Conservation (phyloP, 2,113 vertebrate species). For the Micronycteris hirsuta region DNA sequence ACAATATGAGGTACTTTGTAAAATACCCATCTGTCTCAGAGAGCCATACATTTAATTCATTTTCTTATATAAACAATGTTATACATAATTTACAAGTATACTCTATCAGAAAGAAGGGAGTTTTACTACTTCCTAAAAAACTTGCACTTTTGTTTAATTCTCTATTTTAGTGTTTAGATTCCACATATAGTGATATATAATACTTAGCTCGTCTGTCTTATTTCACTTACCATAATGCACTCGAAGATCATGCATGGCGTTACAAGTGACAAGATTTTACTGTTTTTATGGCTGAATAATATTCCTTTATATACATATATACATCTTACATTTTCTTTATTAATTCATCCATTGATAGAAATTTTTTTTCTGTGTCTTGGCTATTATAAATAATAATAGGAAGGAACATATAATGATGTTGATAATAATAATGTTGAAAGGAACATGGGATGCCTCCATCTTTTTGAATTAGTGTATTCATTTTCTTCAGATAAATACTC, state of each 20-base stretch:
- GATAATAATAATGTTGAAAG: not conserved
- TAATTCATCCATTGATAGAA: not conserved
- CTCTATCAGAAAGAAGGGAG: not conserved
- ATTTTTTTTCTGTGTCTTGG: not conserved
- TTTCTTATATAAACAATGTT: not conserved
- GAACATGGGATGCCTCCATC: not conserved
- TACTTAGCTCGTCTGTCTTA: not conserved
- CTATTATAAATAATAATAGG: not conserved
- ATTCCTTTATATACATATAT: not conserved
- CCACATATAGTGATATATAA: not conserved
- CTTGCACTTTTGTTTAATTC: not conserved
- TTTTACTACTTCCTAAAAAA: not conserved
- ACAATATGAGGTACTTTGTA: not conserved
- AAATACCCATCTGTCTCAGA: not conserved
- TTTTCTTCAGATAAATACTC: not conserved
- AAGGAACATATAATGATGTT: too few species aligned
- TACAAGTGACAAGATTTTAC: not conserved
- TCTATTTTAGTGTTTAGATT: not conserved
- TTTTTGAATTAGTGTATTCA: not conserved
- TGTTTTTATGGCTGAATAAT: not conserved
- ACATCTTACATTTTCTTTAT: not conserved
- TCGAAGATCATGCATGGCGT: not conserved
- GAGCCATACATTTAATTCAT: not conserved
- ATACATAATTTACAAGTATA: not conserved
- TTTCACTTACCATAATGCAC: not conserved